A percentile compares a stretch with the other conserved stretches of the same genome.
Evolutionary conservation across 2,888 invertebrate genomes (phyloP).

Genomic region (Cephus rjabovi): DNA sequence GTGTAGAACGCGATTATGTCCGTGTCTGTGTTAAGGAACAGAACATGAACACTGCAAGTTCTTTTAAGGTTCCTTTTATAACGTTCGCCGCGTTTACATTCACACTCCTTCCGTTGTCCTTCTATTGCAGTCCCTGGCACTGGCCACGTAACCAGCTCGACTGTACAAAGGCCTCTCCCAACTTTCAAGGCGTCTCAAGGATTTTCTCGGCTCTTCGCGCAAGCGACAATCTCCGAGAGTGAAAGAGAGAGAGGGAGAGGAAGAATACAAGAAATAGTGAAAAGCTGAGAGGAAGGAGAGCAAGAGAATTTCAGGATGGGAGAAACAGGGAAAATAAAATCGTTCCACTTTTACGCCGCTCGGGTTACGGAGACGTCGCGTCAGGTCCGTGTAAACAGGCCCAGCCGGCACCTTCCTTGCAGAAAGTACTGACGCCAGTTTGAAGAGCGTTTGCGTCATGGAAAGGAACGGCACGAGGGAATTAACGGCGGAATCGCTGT

Average conservation of each 20-base stretch:
- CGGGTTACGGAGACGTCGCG: background rate
- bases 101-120: constrained; percentile 9
- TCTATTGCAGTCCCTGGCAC: background rate
- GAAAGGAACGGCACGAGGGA: constrained; percentile 35
- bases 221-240: background rate
- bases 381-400: background rate
- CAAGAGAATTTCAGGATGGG: background rate
- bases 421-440: constrained; percentile 37
- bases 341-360: too few species aligned
- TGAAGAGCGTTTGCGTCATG: constrained; percentile 46
- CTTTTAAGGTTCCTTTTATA: too few species aligned
- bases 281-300: background rate
- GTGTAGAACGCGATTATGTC: too few species aligned
- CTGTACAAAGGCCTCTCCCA: too few species aligned
- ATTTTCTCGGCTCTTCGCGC: too few species aligned
- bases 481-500: background rate
- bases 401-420: constrained; percentile 3
- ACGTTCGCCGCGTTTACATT: too few species aligned
- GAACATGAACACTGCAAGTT: too few species aligned
- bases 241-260: background rate
- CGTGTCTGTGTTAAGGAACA: too few species aligned
- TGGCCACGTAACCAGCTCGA: too few species aligned
- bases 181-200: too few species aligned
- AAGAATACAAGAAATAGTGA: too few species aligned
- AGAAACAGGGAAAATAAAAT: background rate